Evolutionary conservation across 2,113 vertebrate genomes (phyloP).

Genomic region (Orthonyx spaldingii): DNA sequence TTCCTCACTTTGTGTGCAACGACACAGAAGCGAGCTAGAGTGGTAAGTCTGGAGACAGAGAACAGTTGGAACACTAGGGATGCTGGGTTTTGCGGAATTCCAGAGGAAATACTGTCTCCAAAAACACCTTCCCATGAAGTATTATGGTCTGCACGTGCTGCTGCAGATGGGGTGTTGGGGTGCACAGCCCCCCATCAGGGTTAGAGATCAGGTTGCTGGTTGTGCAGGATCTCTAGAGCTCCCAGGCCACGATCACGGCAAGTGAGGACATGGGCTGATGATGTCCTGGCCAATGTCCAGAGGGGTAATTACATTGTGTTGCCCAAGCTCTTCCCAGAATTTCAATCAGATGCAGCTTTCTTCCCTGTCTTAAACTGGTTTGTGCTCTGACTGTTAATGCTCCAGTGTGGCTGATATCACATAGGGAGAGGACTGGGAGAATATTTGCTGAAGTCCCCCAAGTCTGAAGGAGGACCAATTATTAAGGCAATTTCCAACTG

Average conservation of each 20-base stretch:
- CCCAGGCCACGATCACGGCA: not conserved
- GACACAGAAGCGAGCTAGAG: not conserved
- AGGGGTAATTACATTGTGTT: not conserved
- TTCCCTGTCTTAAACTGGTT: not conserved
- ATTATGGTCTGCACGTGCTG: not conserved
- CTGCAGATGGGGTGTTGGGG: not conserved
- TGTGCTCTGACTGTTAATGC: not conserved
- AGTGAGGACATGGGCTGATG: not conserved
- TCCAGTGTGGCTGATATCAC: not conserved
- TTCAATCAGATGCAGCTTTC: not conserved
- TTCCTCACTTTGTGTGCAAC: not conserved
- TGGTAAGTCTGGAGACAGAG: too few species aligned
- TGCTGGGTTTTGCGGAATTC: not conserved
- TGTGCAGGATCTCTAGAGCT: not conserved
- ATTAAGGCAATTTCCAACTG: not conserved
- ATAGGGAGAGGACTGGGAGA: not conserved
- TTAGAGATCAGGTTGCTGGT: not conserved
- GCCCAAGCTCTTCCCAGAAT: not conserved
- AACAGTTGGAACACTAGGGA: not conserved
- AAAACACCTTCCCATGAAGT: accelerated
- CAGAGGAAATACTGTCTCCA: not conserved
- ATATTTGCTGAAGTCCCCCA: not conserved
- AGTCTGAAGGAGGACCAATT: not conserved
- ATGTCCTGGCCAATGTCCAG: not conserved
- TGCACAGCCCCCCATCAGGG: not conserved